A percentile compares a stretch with the other conserved stretches of the same genome.
Evolutionary conservation across 2,888 invertebrate species (phyloP).

Genomic region (Myopa testacea): DNA sequence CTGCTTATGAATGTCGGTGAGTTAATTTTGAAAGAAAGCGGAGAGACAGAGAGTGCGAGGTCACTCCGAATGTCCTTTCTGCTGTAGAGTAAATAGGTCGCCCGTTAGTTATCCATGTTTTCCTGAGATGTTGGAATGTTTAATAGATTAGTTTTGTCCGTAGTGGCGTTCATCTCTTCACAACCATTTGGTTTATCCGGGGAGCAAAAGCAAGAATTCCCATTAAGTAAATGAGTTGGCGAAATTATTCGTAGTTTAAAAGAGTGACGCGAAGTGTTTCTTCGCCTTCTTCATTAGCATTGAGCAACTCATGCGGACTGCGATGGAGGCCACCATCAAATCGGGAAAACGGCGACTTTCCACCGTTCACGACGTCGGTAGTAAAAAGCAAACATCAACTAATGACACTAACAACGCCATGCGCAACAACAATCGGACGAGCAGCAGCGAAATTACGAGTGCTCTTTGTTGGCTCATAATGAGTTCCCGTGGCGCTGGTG

Average conservation of each 20-base stretch:
- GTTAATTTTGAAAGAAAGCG: too few species aligned
- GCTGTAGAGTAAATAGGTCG: too few species aligned
- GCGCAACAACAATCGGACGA: background rate
- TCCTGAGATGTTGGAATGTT: too few species aligned
- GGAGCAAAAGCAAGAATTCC: background rate
- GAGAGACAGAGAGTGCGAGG: too few species aligned
- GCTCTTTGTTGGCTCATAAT: background rate
- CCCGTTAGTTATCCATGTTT: too few species aligned
- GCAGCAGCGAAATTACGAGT: background rate
- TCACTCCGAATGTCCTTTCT: too few species aligned
- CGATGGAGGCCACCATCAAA: background rate
- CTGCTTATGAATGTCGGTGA: too few species aligned
- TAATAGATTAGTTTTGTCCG: too few species aligned
- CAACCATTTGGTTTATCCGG: too few species aligned
- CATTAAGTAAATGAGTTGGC: constrained; percentile 29
- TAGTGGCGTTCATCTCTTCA: too few species aligned
- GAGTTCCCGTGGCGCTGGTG: background rate
- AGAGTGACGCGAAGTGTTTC: background rate
- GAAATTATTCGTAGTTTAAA: background rate
- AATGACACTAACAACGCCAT: background rate
- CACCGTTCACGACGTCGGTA: background rate
- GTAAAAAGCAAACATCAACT: background rate
- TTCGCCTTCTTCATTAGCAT: background rate
- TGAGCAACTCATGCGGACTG: background rate
- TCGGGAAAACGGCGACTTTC: too few species aligned